Evolutionary conservation across 2,797 vertebrate genomes (phyloP).

Genomic region (Dipus sagitta): DNA sequence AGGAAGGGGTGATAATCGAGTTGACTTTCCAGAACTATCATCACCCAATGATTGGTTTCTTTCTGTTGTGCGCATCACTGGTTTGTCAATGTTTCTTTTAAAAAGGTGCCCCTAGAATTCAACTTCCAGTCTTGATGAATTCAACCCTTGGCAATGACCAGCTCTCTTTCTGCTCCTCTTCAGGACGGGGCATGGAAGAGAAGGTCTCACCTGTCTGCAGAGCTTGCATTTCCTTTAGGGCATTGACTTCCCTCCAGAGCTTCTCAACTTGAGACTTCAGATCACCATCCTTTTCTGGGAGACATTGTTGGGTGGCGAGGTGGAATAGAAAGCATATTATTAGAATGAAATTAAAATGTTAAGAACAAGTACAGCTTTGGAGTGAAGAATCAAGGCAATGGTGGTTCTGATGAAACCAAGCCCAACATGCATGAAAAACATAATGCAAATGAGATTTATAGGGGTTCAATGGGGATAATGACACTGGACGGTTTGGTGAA

Average conservation of each 20-base stretch:
- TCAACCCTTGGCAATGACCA: not conserved
- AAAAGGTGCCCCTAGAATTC: not conserved
- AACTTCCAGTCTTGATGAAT: not conserved
- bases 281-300: constrained; percentile 91
- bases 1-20: not conserved
- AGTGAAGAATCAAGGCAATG: not conserved
- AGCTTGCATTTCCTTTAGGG: constrained; percentile 97
- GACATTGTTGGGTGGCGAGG: not conserved
- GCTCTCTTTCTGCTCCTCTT: fast-evolving
- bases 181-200: fast-evolving
- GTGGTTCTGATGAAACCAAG: not conserved
- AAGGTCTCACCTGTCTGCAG: constrained; percentile 94
- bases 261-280: constrained; percentile 94
- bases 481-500: not conserved
- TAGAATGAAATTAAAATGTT: constrained; percentile 22
- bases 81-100: not conserved
- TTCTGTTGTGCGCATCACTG: not conserved
- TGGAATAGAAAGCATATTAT: not conserved
- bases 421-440: not conserved
- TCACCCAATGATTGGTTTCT: not conserved
- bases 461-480: not conserved
- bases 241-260: constrained; percentile 97
- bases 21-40: not conserved
- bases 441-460: not conserved
- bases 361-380: not conserved